Evolutionary conservation across 2,113 vertebrate species (phyloP).

Genomic region (Gulo gulo): DNA sequence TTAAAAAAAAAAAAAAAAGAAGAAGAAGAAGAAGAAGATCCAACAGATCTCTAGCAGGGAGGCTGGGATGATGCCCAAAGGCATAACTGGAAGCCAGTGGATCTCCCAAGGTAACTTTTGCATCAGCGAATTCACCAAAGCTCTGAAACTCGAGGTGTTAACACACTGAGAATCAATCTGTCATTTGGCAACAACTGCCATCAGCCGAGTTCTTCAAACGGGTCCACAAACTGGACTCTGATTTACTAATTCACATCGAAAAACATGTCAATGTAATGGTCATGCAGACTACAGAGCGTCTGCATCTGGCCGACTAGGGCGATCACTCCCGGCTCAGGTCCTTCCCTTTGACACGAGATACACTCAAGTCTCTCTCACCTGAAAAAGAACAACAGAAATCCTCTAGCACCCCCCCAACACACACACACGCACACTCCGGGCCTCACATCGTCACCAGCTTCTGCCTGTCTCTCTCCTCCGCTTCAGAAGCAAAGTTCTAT

Average conservation of each 20-base stretch:
- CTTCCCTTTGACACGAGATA: neutral
- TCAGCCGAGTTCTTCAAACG: neutral
- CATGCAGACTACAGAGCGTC: neutral
- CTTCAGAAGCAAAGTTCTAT: neutral
- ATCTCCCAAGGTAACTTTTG: neutral
- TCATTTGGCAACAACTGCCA: neutral
- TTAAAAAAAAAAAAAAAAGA: too few relatives aligned
- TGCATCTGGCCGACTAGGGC: neutral
- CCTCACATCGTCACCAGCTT: neutral
- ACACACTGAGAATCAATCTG: neutral
- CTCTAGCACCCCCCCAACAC: neutral
- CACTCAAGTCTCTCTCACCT: neutral
- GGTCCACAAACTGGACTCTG: neutral
- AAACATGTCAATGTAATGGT: neutral
- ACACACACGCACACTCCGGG: neutral
- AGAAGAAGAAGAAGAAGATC: neutral
- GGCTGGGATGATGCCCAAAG: neutral
- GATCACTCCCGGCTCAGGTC: neutral
- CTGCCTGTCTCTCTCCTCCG: neutral
- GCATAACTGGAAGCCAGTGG: neutral
- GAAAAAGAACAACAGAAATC: neutral
- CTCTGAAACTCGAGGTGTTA: neutral
- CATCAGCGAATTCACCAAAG: neutral
- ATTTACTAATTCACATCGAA: neutral
- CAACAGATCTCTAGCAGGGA: neutral